Percentiles rank a stretch among this genome's conserved stretches.
phyloP scores from a whole-genome alignment of 2,113 vertebrate species.

The Sitta europaea region DNA sequence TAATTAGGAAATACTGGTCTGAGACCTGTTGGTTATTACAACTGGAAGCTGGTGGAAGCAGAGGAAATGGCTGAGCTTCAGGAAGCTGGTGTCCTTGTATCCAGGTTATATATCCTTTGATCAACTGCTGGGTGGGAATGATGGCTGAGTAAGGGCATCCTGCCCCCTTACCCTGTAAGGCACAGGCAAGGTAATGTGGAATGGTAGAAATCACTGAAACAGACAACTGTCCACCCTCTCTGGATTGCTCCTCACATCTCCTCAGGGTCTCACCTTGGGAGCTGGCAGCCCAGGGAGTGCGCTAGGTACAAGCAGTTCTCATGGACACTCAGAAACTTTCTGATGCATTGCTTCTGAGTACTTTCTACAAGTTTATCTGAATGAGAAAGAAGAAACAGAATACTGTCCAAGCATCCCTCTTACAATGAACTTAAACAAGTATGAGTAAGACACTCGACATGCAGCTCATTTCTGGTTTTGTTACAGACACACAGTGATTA shows the following conservation, averaged over 20 bases:
- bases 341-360: background rate
- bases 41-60: background rate
- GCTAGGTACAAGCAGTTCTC: background rate
- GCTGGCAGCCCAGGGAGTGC: background rate
- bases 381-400: background rate
- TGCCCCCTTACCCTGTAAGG: background rate
- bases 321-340: background rate
- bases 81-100: background rate
- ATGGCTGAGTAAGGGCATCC: background rate
- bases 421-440: background rate
- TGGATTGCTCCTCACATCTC: background rate
- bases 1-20: background rate
- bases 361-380: background rate
- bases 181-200: background rate
- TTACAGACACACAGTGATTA: background rate
- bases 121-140: background rate
- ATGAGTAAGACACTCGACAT: background rate
- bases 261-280: background rate
- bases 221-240: background rate
- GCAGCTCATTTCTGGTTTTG: background rate
- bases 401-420: background rate
- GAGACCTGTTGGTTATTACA: background rate
- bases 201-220: background rate
- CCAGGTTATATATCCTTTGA: background rate
- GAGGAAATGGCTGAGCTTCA: background rate